Evolutionary conservation across 2,797 vertebrate species (phyloP).

Genomic region (Trachops cirrhosus): DNA sequence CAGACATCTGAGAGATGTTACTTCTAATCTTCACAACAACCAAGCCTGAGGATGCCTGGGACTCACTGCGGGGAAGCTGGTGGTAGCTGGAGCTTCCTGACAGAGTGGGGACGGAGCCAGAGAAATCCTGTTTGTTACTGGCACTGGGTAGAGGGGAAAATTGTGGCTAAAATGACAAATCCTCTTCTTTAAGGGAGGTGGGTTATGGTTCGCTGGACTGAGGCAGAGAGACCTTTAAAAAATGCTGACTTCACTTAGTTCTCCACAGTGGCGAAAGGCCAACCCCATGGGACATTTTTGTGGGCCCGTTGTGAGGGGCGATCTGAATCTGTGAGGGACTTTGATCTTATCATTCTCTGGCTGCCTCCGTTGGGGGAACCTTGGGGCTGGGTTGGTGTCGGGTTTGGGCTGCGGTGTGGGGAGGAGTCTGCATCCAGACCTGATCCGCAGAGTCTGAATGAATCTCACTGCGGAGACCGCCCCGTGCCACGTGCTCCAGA

Average conservation of each 20-base stretch:
- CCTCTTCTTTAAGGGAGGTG: not conserved
- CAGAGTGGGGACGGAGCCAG: not conserved
- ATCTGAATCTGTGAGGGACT: not conserved
- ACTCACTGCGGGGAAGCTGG: not conserved
- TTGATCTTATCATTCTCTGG: not conserved
- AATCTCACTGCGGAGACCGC: not conserved
- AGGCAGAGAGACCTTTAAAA: not conserved
- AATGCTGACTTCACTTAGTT: not conserved
- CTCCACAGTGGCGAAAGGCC: not conserved
- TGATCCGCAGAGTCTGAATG: not conserved
- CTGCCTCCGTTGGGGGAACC: not conserved
- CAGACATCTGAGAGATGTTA: not conserved
- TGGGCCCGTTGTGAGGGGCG: not conserved
- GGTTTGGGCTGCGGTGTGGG: not conserved
- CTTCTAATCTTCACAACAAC: not conserved
- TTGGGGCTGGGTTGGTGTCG: not conserved
- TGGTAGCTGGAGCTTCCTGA: not conserved
- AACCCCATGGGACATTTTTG: constrained; percentile 26
- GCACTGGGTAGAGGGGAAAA: not conserved
- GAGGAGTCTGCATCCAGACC: not conserved
- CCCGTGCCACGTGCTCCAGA: not conserved
- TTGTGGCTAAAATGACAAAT: not conserved
- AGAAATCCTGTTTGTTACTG: not conserved
- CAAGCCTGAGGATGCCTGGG: not conserved
- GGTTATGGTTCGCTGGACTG: not conserved